Evolutionary conservation across 1,140 invertebrate genomes (phyloP), one percentile per base, ranked within the genome.

Genomic region (Bombus sylvicola): DNA sequence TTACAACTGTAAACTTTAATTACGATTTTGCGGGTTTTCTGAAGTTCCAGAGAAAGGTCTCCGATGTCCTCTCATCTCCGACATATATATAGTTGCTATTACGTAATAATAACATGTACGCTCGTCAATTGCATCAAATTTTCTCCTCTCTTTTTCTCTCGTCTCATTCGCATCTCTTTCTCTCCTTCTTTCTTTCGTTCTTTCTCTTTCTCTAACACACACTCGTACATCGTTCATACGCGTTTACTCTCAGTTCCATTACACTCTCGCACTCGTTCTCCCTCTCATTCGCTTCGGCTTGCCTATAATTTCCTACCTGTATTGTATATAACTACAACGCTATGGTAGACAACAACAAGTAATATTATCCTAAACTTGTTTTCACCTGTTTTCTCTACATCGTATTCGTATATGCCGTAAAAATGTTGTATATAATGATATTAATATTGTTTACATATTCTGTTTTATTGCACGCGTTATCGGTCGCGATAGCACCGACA

Each of bases 401-500:
- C 88, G 84, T 90, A 92, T 92, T 89, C 89, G 88, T 92, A 92
- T 93, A 93, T 92, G 91, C 89, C 88, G 92, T 93, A 93, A 93
- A 93, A 93, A 93, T 93, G 88, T 92, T 90, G 92, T 93, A 93
- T 93, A 93, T 93, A 93, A 92, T 91, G 91, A 92, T 93, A 93
- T 91, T 92, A 92, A 92, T 92, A 92, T 90, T 90, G 87, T 90
- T 90, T 91, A 88, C 85, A 88, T 89, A 82, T 89, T 88, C 39
- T 83, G 31, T 81, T 88, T 91, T 91, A 90, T 90, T 91, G 88
- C 90, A 85, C 90, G 77, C 85, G 69, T 59, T 82, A 59, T 83
- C 39, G 78, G 34, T 69, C 86, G 64, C 69, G 39, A 39, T 57
- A 85, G 68, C 74, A 71, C 25, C 86, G 84, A 62, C 66, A 53